These are phyloP conservation scores for Calyptomena viridis DNA, from an alignment of 2,113 vertebrate species.

Conservation along the genomic window DNA sequence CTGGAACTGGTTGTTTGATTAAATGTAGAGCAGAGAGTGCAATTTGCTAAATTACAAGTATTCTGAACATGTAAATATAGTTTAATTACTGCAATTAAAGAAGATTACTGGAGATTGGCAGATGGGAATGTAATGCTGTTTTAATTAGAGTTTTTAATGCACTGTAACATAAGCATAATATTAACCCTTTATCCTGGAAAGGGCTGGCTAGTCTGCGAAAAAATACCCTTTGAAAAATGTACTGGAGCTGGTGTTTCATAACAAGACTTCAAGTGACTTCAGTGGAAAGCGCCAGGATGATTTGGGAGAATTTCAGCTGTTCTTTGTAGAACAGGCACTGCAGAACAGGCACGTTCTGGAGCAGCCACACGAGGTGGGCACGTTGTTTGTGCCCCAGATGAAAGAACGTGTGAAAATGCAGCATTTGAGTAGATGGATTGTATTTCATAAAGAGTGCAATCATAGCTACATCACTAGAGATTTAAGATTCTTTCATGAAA, in stretches of 20 bases:
- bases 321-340: neutral
- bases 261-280: conserved; percentile 34
- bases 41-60: conserved; percentile 99
- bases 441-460: conserved; percentile 54
- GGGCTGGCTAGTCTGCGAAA: conserved; percentile 80
- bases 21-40: conserved; percentile 98
- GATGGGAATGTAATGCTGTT: conserved; percentile 99
- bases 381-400: neutral
- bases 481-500: conserved; percentile 54
- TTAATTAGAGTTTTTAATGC: conserved; percentile 99
- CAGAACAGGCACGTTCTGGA: conserved; percentile 7
- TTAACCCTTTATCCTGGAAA: conserved; percentile 96
- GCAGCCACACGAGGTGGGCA: neutral
- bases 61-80: conserved; percentile 99
- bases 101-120: conserved; percentile 99
- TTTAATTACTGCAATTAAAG: conserved; percentile 99
- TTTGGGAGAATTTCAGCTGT: neutral
- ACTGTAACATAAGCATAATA: conserved; percentile 99
- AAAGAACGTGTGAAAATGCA: neutral
- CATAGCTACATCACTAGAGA: conserved; percentile 37
- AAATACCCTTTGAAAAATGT: conserved; percentile 68
- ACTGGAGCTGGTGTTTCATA: conserved; percentile 59
- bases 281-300: neutral
- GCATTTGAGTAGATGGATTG: conserved; percentile 23
- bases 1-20: conserved; percentile 96